Evolutionary conservation across 1,140 invertebrate genomes (phyloP).

Genomic region (Lordiphosa collinella): DNA sequence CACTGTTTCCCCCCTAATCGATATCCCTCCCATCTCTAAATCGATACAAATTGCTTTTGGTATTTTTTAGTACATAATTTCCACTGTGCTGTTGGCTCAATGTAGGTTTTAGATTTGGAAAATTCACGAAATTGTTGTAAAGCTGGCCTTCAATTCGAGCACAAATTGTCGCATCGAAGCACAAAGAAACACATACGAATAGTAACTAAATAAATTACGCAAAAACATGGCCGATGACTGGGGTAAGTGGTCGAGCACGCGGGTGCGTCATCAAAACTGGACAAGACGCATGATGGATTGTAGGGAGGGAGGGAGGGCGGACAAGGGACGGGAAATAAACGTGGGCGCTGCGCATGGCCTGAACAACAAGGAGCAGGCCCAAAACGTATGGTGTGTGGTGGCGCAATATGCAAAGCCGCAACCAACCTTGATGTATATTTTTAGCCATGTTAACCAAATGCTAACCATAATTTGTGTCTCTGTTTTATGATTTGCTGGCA

Average conservation of each 20-base stretch:
- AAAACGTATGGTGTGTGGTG: background rate
- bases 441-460: constrained; percentile 40
- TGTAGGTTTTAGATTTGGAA: constrained; percentile 41
- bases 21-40: too few relatives aligned
- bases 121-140: constrained; percentile 34
- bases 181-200: constrained; percentile 26
- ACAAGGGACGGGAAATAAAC: constrained; percentile 21
- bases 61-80: background rate
- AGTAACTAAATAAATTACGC: constrained; percentile 4
- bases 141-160: constrained; percentile 16
- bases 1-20: too few relatives aligned
- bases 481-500: constrained; percentile 26
- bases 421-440: constrained; percentile 70
- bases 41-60: background rate
- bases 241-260: constrained; percentile 61
- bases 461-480: constrained; percentile 22
- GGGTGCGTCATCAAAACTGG: constrained; percentile 49
- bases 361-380: constrained; percentile 14
- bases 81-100: constrained; percentile 6
- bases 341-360: constrained; percentile 50
- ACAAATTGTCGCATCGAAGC: constrained; percentile 24
- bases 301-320: too few relatives aligned
- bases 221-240: constrained; percentile 74
- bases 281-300: constrained; percentile 1
- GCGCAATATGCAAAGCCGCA: constrained; percentile 13